Evolutionary conservation across 1,140 invertebrate species (phyloP).

Genomic region (Trichoplusia ni): DNA sequence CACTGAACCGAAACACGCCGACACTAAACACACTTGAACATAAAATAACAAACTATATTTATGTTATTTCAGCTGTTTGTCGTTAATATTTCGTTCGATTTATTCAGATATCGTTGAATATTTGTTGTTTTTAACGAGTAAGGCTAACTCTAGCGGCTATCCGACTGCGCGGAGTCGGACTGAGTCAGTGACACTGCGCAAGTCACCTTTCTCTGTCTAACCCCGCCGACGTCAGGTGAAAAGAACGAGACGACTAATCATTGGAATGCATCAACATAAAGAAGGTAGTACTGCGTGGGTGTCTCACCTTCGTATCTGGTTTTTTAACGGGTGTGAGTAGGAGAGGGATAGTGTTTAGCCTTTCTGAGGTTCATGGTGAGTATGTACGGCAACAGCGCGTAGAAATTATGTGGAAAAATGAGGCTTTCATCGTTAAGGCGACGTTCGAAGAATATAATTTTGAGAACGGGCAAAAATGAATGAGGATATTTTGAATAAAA

Average conservation of each 20-base stretch:
- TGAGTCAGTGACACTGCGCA: slow-evolving; percentile 78
- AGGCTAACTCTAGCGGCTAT: slow-evolving; percentile 29
- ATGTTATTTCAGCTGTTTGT: slow-evolving; percentile 47
- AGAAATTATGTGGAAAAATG: slow-evolving; percentile 67
- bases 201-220: slow-evolving; percentile 51
- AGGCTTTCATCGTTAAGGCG: slow-evolving; percentile 70
- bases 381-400: slow-evolving; percentile 55
- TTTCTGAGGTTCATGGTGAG: slow-evolving; percentile 59
- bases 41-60: slow-evolving; percentile 37
- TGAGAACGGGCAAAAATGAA: not conserved
- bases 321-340: slow-evolving; percentile 45
- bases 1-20: slow-evolving; percentile 43
- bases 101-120: slow-evolving; percentile 49
- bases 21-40: slow-evolving; percentile 46
- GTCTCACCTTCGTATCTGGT: slow-evolving; percentile 46
- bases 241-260: slow-evolving; percentile 53
- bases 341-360: slow-evolving; percentile 47
- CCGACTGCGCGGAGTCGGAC: slow-evolving; percentile 47
- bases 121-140: slow-evolving; percentile 38
- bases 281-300: slow-evolving; percentile 45
- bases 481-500: not conserved
- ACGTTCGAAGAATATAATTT: slow-evolving; percentile 15
- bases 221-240: slow-evolving; percentile 22
- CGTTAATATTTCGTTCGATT: no score
- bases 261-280: slow-evolving; percentile 67